phyloP scores from a whole-genome alignment of 2,113 vertebrate species.

The Corythornis madagascariensis region DNA sequence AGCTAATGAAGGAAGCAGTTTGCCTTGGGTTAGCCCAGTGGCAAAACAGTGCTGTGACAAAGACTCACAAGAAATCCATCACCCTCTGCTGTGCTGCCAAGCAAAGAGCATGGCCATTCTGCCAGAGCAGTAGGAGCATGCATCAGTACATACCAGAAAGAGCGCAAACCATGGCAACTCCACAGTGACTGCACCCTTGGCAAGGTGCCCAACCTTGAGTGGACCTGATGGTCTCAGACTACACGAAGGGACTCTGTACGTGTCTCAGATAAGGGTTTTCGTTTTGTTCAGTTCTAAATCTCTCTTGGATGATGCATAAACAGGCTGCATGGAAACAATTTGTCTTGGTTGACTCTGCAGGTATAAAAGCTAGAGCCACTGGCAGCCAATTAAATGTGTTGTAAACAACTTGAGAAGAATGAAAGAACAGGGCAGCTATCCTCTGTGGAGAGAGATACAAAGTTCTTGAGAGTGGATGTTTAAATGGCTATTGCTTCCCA shows the following conservation, averaged over 20 bases:
- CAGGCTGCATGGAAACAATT: not conserved
- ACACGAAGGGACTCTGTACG: rapidly evolving
- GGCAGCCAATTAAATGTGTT: not conserved
- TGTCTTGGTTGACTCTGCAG: not conserved
- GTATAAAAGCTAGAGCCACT: not conserved
- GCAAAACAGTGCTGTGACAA: not conserved
- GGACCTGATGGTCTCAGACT: not conserved
- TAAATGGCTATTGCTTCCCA: not conserved
- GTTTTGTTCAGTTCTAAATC: not conserved
- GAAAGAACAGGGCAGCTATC: not conserved
- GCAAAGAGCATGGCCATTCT: not conserved
- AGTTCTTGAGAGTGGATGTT: not conserved
- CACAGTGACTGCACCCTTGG: not conserved
- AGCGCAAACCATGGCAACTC: not conserved
- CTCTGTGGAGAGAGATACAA: not conserved
- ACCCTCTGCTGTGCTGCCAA: not conserved
- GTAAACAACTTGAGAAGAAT: not conserved
- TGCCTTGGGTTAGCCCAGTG: not conserved
- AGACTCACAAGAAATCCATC: not conserved
- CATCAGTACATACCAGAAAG: rapidly evolving
- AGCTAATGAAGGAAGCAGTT: not conserved
- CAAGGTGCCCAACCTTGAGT: not conserved
- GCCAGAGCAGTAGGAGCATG: rapidly evolving
- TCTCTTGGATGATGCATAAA: not conserved
- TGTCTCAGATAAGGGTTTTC: not conserved